Base-by-base conservation (phyloP, 2,888 invertebrate species). In the Punctoribates punctum region DNA sequence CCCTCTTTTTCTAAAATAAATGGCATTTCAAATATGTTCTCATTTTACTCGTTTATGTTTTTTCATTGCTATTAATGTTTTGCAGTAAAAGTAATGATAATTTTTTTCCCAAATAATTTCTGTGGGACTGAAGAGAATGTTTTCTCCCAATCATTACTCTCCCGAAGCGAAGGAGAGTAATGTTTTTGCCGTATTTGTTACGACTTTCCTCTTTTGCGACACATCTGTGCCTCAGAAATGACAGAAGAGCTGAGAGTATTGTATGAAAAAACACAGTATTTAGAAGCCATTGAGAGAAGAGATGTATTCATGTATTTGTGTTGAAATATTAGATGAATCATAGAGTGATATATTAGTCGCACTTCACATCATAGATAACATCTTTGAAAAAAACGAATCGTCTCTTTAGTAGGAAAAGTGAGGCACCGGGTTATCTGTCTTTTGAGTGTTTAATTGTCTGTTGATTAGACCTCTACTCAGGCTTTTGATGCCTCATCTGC, bases 261-360 rank as follows among this genome's bases (percentile, higher is more conserved):
- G 17, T 65, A 34, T 65, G 17, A 4, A 17, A 62, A 38, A 17
- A 17, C 3, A 51, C 17, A 51, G 25, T 57, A 57, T 57, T 57
- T 57, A 57, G 25, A 25, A 25, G 57, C 25, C 57, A 57, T 57
- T 57, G 57, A 57, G 25, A 23, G 25, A 57, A 57, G 9, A 11
- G 23, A 25, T 57, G 25, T 57, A 51, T 17, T 51, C 20, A 51
- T 51, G 17, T n/a, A 13, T 65, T 65, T 38, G 17, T 20, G 65
- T 65, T 65, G 65, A 65, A 65, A 65, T 65, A 65, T 65, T 27
- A n/a, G 29, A 65, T n/a, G n/a, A n/a, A n/a, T n/a, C n/a, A n/a
- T n/a, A n/a, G n/a, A n/a, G n/a, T 65, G 65, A 65, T 65, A 38
- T 65, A 65, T 65, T 65, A 65, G 65, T 62, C 62, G 62, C 13